Conservation (phyloP, 2,113 vertebrate genomes). For the Pachyramphus minor region DNA sequence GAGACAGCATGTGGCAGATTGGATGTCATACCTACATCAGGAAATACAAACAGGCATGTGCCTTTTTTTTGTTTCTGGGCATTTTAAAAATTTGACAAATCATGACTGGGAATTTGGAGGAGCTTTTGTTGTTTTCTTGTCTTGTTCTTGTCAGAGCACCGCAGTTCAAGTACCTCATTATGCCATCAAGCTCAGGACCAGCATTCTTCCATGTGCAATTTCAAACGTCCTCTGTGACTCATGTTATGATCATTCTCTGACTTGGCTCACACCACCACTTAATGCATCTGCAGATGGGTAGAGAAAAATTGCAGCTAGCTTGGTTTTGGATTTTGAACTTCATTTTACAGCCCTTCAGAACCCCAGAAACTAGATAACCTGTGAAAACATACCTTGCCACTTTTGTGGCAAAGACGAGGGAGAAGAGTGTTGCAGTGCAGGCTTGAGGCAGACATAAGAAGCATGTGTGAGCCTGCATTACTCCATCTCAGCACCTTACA, state of each 20-base stretch:
- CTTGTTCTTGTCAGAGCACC: not conserved
- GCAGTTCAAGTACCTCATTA: not conserved
- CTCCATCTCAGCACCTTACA: not conserved
- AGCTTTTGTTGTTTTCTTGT: not conserved
- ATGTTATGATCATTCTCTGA: not conserved
- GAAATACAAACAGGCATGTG: not conserved
- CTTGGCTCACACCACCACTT: not conserved
- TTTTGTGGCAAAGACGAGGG: not conserved
- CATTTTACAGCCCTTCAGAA: not conserved
- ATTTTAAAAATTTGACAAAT: not conserved
- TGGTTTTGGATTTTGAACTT: not conserved
- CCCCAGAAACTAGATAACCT: not conserved
- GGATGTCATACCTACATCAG: not conserved
- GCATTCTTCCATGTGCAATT: not conserved
- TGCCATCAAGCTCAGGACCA: not conserved
- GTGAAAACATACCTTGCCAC: not conserved
- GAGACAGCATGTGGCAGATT: not conserved
- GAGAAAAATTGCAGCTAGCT: not conserved
- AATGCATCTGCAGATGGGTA: not conserved
- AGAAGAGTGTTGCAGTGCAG: not conserved
- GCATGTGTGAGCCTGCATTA: slow-evolving; percentile 2
- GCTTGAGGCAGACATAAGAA: not conserved
- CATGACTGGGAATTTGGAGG: not conserved
- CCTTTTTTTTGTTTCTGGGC: not conserved
- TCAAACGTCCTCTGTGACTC: not conserved